phyloP scores from a whole-genome alignment of 1,140 invertebrate species.

The Psix sp. region DNA sequence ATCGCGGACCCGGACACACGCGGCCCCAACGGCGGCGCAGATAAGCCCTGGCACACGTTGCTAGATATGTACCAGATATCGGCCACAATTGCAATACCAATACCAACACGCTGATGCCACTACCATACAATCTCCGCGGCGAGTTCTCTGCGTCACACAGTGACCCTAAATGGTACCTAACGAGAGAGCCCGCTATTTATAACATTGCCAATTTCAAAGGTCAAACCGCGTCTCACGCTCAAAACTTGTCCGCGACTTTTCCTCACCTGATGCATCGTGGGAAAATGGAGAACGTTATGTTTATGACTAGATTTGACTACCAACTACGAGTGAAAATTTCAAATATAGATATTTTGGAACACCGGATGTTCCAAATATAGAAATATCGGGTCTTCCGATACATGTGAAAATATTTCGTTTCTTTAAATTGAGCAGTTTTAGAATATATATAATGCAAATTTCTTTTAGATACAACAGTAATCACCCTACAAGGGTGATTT shows the following conservation, averaged over 20 bases:
- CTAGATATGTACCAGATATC: constrained; percentile 67
- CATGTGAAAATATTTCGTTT: too few species aligned
- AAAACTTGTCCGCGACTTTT: constrained; percentile 9
- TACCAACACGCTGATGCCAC: constrained; percentile 42
- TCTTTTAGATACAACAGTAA: too few species aligned
- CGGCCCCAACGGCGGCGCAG: constrained; percentile 59
- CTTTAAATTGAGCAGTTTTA: too few species aligned
- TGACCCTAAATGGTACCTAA: constrained; percentile 52
- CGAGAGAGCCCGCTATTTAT: constrained; percentile 37
- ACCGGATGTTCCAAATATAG: too few species aligned
- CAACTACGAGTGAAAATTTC: too few species aligned
- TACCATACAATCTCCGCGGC: constrained; percentile 40
- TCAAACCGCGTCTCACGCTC: constrained; percentile 37
- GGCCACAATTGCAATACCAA: constrained; percentile 56
- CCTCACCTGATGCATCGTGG: too few species aligned
- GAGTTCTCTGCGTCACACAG: constrained; percentile 49
- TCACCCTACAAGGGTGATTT: too few species aligned
- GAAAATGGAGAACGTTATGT: too few species aligned
- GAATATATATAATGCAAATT: too few species aligned
- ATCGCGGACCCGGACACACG: constrained; percentile 45
- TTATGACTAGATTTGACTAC: too few species aligned
- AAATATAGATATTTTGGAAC: too few species aligned
- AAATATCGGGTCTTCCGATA: too few species aligned
- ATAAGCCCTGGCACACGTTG: constrained; percentile 68
- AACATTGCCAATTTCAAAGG: constrained; percentile 56